Base-by-base conservation (phyloP, 2,797 vertebrate species). In the Graptemys geographica region DNA sequence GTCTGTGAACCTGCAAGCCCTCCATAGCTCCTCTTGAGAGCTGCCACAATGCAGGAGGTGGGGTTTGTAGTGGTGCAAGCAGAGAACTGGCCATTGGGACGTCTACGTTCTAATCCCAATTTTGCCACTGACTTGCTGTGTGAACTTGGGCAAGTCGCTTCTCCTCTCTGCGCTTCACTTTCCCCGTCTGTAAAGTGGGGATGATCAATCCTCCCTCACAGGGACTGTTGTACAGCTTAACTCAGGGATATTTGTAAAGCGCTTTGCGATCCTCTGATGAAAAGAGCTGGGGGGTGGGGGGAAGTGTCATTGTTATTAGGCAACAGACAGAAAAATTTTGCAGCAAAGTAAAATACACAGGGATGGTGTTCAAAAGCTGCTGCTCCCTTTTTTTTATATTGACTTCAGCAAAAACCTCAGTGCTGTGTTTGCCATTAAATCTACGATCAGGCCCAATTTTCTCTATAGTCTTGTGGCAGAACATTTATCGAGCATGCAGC, bases 91-190 rank as follows among this genome's bases (percentile, higher is more conserved):
- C 27, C 91, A 52, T 82, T 95, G 78, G 51, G 88, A 95, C 49
- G 83, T 51, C 18, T 47, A 76, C 81, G 90, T 74, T 94, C 23
- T 88, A 74, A 91, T 89, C 79, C 90, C 76, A 92, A 37, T 28
- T 33, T 19, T 49, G 69, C 88, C 86, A 3, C 76, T 96, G 78
- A 28, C 92, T 80, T 72, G 69, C 96, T 89, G n/a, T 86, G 49
- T 79, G 89, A 84, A 81, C 51, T 83, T 33, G n/a, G 95, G 76
- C 49, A 51, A 25, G 94, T 96, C 31, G 72, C 62, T 94, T 92
- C 87, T 76, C 81, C 86, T 89, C 82, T 76, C 85, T 23, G 15
- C 16, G 69, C 69, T 92, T 95, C 81, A 90, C 83, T 90, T 95
- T 96, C 86, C 72, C 72, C 84, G 82, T 81, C 62, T 91, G 84